Percentiles rank a stretch among this genome's conserved stretches.
Evolutionary conservation across 2,888 invertebrate genomes (phyloP).

Genomic region (Anticlea derivata): DNA sequence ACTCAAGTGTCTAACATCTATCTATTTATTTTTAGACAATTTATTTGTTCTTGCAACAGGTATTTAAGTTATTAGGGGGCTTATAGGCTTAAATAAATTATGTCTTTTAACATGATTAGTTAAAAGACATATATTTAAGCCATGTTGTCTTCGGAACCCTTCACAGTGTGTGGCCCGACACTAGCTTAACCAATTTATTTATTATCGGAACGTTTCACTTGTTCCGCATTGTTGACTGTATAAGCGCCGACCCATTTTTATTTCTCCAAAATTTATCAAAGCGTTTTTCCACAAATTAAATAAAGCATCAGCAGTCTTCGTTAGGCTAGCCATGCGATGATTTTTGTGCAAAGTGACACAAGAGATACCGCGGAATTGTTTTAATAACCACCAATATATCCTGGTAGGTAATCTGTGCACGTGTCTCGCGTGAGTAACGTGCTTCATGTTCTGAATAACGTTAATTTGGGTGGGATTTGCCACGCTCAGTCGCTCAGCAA

Average conservation of each 20-base stretch:
- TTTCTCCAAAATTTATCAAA: conserved; percentile 64
- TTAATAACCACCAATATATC: conserved; percentile 43
- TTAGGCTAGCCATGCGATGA: conserved; percentile 42
- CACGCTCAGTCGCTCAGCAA: conserved; percentile 27
- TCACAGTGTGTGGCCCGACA: too few relatives aligned
- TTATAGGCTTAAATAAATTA: too few relatives aligned
- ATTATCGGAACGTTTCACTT: conserved; percentile 73
- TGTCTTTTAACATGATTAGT: too few relatives aligned
- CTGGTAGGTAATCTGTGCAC: conserved; percentile 18
- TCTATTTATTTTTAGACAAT: too few relatives aligned
- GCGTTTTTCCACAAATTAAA: conserved; percentile 47
- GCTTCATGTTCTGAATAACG: conserved; percentile 53
- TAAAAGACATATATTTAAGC: too few relatives aligned
- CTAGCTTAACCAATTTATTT: conserved; percentile 30
- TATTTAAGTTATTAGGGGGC: too few relatives aligned
- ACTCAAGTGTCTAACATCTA: too few relatives aligned
- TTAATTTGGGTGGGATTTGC: conserved; percentile 50
- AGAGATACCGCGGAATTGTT: conserved; percentile 36
- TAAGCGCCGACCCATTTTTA: conserved; percentile 64
- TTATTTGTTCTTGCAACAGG: too few relatives aligned
- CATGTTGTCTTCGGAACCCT: too few relatives aligned
- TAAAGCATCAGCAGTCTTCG: conserved; percentile 49
- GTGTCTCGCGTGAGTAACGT: conserved; percentile 37
- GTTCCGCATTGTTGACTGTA: conserved; percentile 72
- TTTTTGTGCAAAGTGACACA: conserved; percentile 54